Percentiles rank a stretch among this genome's conserved stretches.
Evolutionary conservation across 2,797 vertebrate genomes (phyloP).

Genomic region (Girardinus metallicus): DNA sequence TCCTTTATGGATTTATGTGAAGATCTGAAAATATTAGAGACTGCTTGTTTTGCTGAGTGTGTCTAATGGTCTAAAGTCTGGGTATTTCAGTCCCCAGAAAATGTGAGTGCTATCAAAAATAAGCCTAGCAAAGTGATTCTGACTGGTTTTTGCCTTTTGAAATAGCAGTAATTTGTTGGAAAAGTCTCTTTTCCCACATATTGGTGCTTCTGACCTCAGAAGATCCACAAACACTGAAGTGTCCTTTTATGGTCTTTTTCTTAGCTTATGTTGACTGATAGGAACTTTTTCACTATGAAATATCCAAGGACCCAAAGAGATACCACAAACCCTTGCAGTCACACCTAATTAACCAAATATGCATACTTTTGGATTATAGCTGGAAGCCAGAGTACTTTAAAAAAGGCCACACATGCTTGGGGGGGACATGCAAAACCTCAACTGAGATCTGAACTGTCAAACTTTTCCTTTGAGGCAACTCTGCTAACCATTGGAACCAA

Average conservation of each 20-base stretch:
- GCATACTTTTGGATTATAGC: background rate
- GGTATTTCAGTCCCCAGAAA: background rate
- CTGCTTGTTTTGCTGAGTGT: background rate
- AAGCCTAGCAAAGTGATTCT: background rate
- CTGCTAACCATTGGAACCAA: background rate
- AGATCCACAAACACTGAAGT: background rate
- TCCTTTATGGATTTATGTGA: background rate
- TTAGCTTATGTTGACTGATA: background rate
- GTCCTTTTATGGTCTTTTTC: background rate
- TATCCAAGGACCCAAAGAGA: background rate
- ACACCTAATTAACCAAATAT: background rate
- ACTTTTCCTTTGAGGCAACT: background rate
- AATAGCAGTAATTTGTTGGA: background rate
- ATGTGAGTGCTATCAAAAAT: background rate
- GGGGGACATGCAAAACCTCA: background rate
- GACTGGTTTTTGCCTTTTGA: background rate
- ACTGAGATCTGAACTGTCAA: background rate
- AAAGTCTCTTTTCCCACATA: background rate
- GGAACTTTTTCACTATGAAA: background rate
- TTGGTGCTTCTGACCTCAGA: background rate
- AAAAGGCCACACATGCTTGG: background rate
- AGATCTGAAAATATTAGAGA: background rate
- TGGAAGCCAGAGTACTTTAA: background rate
- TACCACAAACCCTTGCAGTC: background rate
- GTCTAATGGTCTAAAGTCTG: background rate